These are phyloP conservation scores for Amphipoea lucens DNA, from an alignment of 2,888 invertebrate genomes.

Conservation along the genomic window DNA sequence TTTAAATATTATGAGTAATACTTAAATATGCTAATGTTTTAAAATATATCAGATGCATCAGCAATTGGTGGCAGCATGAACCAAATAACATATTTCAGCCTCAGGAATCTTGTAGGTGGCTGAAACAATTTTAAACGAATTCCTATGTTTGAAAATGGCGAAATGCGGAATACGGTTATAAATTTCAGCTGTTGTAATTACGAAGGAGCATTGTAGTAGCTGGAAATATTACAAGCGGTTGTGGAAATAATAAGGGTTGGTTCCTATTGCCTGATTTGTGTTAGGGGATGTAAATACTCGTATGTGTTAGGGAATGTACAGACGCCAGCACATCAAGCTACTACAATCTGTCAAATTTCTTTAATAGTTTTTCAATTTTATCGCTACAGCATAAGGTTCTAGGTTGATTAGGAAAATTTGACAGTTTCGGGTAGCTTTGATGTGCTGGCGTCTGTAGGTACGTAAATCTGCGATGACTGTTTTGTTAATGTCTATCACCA, in stretches of 20 bases:
- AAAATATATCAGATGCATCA: constrained; percentile 53
- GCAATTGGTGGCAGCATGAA: constrained; percentile 60
- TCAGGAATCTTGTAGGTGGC: constrained; percentile 70
- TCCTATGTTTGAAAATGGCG: constrained; percentile 72
- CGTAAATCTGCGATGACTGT: not conserved
- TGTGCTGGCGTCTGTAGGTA: no score
- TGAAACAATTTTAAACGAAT: constrained; percentile 74
- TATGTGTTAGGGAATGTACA: not conserved
- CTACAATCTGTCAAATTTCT: no score
- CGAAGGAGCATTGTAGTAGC: constrained; percentile 56
- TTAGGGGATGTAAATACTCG: not conserved
- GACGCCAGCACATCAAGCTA: no score
- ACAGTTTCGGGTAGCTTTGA: no score
- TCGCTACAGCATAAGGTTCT: no score
- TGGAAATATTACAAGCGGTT: constrained; percentile 52
- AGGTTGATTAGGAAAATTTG: no score
- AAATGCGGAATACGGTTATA: constrained; percentile 71
- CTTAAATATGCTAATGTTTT: constrained; percentile 23
- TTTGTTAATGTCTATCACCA: not conserved
- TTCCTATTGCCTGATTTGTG: constrained; percentile 9
- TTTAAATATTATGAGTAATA: constrained; percentile 37
- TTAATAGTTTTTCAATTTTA: no score
- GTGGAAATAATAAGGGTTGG: constrained; percentile 26
- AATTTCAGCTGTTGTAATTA: constrained; percentile 68
- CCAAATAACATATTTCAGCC: constrained; percentile 67